Conservation (phyloP, 1,140 invertebrate genomes). For the Bombus waltoni region DNA sequence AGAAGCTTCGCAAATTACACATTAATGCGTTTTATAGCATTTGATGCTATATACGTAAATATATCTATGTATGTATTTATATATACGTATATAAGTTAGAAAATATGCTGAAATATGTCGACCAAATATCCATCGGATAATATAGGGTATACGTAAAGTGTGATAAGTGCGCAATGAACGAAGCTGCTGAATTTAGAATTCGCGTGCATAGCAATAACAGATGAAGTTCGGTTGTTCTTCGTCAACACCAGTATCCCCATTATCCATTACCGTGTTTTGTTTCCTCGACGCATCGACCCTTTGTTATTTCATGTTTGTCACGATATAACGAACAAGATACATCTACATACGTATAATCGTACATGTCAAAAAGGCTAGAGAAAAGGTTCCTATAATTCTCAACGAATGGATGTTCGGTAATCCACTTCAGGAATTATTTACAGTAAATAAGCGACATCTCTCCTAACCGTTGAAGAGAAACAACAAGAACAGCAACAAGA, state of each 20-base stretch:
- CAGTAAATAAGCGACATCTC: not conserved
- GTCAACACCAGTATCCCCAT: not conserved
- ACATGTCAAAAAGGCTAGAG: not conserved
- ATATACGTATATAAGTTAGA: not conserved
- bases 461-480: not conserved
- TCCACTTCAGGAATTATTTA: not conserved
- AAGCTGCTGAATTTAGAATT: not conserved
- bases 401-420: not conserved
- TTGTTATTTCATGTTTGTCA: not conserved
- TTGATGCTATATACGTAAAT: too few relatives aligned
- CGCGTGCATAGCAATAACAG: not conserved
- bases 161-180: conserved; percentile 3
- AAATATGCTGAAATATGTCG: not conserved
- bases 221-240: not conserved
- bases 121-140: not conserved
- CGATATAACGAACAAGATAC: not conserved
- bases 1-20: too few relatives aligned
- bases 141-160: not conserved
- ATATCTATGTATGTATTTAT: not conserved
- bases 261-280: not conserved
- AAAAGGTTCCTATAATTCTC: conserved; percentile 19
- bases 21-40: too few relatives aligned
- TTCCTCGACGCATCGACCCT: not conserved
- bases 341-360: not conserved
- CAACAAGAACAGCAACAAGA: not conserved